Conservation (phyloP, 1,140 invertebrate genomes). For the Patella vulgata region DNA sequence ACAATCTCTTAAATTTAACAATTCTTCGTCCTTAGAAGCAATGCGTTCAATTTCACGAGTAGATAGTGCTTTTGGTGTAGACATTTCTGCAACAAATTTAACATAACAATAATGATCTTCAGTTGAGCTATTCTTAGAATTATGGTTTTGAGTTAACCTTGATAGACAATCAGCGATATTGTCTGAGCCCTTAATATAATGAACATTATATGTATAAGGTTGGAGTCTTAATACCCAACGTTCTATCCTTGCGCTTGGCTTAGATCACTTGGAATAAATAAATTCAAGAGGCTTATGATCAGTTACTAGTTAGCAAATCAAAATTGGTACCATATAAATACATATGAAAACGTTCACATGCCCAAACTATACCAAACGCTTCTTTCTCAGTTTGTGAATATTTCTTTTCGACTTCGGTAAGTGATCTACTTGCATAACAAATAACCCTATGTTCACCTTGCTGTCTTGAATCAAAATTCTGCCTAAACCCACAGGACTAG, state of each 20-base stretch:
- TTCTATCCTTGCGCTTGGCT: conserved; percentile 36
- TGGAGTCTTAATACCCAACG: conserved; percentile 40
- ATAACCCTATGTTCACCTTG: conserved; percentile 27
- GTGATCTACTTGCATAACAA: conserved; percentile 34
- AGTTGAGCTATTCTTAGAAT: not conserved
- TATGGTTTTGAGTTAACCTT: conserved; percentile 14
- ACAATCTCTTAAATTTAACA: not conserved
- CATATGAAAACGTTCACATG: conserved; percentile 63
- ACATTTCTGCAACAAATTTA: conserved; percentile 5
- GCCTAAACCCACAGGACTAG: conserved; percentile 21
- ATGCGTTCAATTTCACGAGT: conserved; percentile 15
- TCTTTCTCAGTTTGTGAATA: conserved; percentile 68
- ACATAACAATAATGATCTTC: conserved; percentile 19
- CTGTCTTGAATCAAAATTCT: conserved; percentile 26
- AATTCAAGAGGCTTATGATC: conserved; percentile 59
- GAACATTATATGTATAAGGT: conserved; percentile 30
- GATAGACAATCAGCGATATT: conserved; percentile 40
- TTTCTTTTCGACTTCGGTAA: conserved; percentile 30
- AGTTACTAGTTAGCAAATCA: conserved; percentile 53
- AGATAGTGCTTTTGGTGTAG: conserved; percentile 19
- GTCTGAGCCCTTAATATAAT: conserved; percentile 15
- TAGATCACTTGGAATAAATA: conserved; percentile 30
- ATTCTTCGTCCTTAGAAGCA: conserved; percentile 7
- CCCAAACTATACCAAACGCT: conserved; percentile 62
- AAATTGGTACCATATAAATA: conserved; percentile 66